Evolutionary conservation across 2,888 invertebrate genomes (phyloP), one percentile per base, ranked within the genome.

Genomic region (Pyrgus malvae): DNA sequence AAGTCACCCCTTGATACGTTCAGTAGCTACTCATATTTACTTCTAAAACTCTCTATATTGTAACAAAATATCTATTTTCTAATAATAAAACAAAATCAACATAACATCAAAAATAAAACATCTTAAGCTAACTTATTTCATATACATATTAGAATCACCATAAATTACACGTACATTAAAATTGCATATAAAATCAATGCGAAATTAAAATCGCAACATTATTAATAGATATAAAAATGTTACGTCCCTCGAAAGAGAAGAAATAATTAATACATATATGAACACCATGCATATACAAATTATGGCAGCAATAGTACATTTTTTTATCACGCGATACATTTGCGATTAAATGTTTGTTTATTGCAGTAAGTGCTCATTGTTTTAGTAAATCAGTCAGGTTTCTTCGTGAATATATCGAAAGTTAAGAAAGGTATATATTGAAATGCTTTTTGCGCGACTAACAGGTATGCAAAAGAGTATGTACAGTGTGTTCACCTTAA

Each of bases 1-100:
- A 65, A 65, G 64, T 67, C 56, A 62, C 62, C 56, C 54, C 59
- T 54, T 51, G 35, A 57, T 62, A 55, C 58, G 57, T 53, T 57
- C 37, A 19, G 31, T 42, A 27, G 1, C 33, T n/a, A 41, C 33
- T 16, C 31, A 41, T 41, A 27, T 49, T 33, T 31, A 31, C 33
- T 21, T 11, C 19, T 46, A 46, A 27, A 44, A 41, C 55, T 54
- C 61, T 55, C 48, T 31, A 49, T 44, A 58, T 33, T 48, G 46
- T 21, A 50, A 56, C 57, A 54, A 59, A 56, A 54, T 62, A 35
- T 58, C 54, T 54, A 54, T 59, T n/a, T n/a, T 42, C 53, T 50
- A 27, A 53, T 58, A 59, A 58, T 56, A 55, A 57, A 63, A 63
- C 50, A 54, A 54, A 58, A 55, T 63, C 58, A 66, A 64, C 61